Evolutionary conservation across 2,888 invertebrate species (phyloP).

Genomic region (Chaetogeoica ovagalla): DNA sequence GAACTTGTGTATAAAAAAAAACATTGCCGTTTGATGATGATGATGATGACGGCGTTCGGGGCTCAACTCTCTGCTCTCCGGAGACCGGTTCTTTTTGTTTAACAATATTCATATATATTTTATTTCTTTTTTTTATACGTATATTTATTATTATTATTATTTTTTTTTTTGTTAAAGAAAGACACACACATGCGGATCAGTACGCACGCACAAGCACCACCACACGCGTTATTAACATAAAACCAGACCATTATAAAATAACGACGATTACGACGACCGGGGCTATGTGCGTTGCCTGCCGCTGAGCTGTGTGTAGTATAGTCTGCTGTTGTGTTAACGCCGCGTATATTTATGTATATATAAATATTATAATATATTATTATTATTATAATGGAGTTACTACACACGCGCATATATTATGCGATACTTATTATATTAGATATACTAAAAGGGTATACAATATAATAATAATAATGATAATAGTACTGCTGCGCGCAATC

Average conservation of each 20-base stretch:
- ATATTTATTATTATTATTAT: no score
- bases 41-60: not conserved
- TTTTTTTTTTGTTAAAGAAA: constrained; percentile 18
- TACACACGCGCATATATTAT: constrained; percentile 9
- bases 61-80: not conserved
- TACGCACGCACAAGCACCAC: not conserved
- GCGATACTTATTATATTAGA: constrained; percentile 10
- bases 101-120: constrained; percentile 52
- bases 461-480: not conserved
- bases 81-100: constrained; percentile 53
- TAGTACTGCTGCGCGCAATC: no score
- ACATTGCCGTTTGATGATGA: constrained; percentile 12
- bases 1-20: constrained; percentile 31
- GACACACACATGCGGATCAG: not conserved
- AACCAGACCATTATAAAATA: constrained; percentile 48
- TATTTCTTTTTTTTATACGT: constrained; percentile 20
- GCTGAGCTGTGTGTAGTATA: no score
- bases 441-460: constrained; percentile 36
- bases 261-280: constrained; percentile 25
- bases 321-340: constrained; percentile 26
- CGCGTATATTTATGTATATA: constrained; percentile 1
- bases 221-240: constrained; percentile 32
- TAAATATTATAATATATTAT: constrained; percentile 12
- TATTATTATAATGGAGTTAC: constrained; percentile 33
- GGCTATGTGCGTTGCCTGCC: no score